These are phyloP conservation scores for Cyprinella venusta DNA, from an alignment of 2,797 vertebrate genomes.

Conservation along the genomic window DNA sequence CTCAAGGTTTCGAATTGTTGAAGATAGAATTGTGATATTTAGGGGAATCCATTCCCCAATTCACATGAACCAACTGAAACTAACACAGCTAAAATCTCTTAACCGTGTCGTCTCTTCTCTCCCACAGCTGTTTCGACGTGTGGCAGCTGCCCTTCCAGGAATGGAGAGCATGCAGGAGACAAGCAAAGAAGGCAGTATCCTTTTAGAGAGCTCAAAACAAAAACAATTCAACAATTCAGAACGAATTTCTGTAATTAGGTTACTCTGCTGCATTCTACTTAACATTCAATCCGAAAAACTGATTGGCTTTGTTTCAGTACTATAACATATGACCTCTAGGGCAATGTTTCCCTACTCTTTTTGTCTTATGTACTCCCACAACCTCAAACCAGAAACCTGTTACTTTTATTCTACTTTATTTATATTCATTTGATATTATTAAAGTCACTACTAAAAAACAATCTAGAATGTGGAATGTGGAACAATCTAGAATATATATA, in stretches of 20 bases:
- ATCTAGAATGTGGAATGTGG: no score
- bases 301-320: not conserved
- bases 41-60: no score
- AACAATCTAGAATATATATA: no score
- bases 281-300: not conserved
- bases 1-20: not conserved
- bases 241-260: not conserved
- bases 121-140: slow-evolving; percentile 87
- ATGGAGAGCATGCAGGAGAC: slow-evolving; percentile 93
- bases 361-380: not conserved
- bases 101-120: slow-evolving; percentile 24
- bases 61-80: not conserved
- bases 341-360: not conserved
- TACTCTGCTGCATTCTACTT: slow-evolving; percentile 1
- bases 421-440: not conserved
- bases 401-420: not conserved
- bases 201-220: slow-evolving; percentile 68
- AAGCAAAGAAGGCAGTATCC: slow-evolving; percentile 96
- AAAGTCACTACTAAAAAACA: not conserved
- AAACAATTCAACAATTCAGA: slow-evolving; percentile 21
- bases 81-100: slow-evolving; percentile 5
- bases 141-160: slow-evolving; percentile 90
- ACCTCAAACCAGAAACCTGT: not conserved
- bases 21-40: not conserved
- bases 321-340: not conserved